These are phyloP conservation scores for Thereva nobilitata DNA, from an alignment of 2,888 invertebrate species.

Conservation along the genomic window DNA sequence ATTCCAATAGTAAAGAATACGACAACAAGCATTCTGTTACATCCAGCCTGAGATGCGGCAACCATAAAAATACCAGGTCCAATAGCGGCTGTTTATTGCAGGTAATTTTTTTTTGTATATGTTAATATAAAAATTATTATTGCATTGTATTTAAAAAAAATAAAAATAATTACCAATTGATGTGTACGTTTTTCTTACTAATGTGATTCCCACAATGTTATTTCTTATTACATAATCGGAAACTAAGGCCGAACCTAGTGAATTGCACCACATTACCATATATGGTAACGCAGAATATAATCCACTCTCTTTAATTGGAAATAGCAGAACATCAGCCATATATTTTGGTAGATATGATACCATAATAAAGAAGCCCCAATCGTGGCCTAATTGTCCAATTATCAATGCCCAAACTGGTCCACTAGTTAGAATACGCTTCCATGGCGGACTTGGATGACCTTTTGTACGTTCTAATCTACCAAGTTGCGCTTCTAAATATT, in stretches of 20 bases:
- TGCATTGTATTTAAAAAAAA: not conserved
- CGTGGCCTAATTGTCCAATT: slow-evolving; percentile 70
- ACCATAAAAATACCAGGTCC: slow-evolving; percentile 67
- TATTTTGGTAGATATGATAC: slow-evolving; percentile 68
- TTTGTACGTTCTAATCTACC: slow-evolving; percentile 61
- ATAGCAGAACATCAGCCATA: slow-evolving; percentile 65
- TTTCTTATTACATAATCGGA: slow-evolving; percentile 71
- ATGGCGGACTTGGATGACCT: slow-evolving; percentile 68
- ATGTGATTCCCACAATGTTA: slow-evolving; percentile 62
- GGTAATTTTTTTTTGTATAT: not conserved
- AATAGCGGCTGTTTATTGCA: slow-evolving; percentile 60
- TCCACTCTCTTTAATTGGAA: slow-evolving; percentile 65
- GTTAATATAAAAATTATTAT: not conserved
- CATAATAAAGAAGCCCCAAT: slow-evolving; percentile 70
- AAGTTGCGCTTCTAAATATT: slow-evolving; percentile 68
- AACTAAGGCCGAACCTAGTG: slow-evolving; percentile 65
- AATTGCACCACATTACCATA: slow-evolving; percentile 65
- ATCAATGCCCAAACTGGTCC: slow-evolving; percentile 74
- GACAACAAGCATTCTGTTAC: slow-evolving; percentile 60
- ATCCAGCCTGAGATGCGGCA: slow-evolving; percentile 67
- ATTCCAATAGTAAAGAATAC: slow-evolving; percentile 65
- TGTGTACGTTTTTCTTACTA: slow-evolving; percentile 66
- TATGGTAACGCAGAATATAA: slow-evolving; percentile 66
- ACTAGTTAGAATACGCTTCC: slow-evolving; percentile 72
- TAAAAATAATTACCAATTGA: slow-evolving; percentile 61